Evolutionary conservation across 2,888 invertebrate species (phyloP), one percentile per base, ranked within the genome.

Genomic region (Theodoxus fluviatilis): DNA sequence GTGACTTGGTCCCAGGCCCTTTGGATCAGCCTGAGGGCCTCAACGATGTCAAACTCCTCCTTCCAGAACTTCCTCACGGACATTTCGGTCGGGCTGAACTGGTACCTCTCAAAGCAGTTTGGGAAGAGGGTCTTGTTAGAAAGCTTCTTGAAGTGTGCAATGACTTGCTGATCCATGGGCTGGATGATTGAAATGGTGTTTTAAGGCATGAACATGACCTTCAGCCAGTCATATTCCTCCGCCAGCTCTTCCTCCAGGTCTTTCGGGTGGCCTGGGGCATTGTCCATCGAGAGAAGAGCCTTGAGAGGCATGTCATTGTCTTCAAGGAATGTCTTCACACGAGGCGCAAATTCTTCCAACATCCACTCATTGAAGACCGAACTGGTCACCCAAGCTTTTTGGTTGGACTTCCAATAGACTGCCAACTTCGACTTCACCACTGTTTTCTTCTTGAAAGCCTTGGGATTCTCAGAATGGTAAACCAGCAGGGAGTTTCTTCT

Each of bases 401-500:
- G 52, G 49, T 52, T 64, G 6, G 65, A 68, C 15, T 52, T 61
- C 67, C 67, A 73, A 9, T 52, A 31, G n/a, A 73, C 67, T 2
- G 70, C 70, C 9, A 73, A 40, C n/a, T 64, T 66, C 9, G 37
- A 37, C 49, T 71, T 67, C 15, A 38, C 40, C n/a, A 37, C 52
- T 7, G 63, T 52, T 25, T 28, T 61, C 12, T 43, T 43, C 43
- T 43, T 43, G 7, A 71, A 47, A 2, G 47, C 67, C n/a, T 22
- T 38, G 3, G 71, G 71, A 28, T 33, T 67, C 15, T 59, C 61
- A 6, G 67, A 28, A 28, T 67, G 59, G 59, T 67, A 70, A 3
- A 70, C 68, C 33, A 70, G 28, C 9, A 70, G n/a, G 18, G 72
- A 70, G 43, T 73, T 73, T 2, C n/a, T 28, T 33, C 9, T 71